phyloP scores from a whole-genome alignment of 1,140 invertebrate species.

The Ceratosolen fusciceps region DNA sequence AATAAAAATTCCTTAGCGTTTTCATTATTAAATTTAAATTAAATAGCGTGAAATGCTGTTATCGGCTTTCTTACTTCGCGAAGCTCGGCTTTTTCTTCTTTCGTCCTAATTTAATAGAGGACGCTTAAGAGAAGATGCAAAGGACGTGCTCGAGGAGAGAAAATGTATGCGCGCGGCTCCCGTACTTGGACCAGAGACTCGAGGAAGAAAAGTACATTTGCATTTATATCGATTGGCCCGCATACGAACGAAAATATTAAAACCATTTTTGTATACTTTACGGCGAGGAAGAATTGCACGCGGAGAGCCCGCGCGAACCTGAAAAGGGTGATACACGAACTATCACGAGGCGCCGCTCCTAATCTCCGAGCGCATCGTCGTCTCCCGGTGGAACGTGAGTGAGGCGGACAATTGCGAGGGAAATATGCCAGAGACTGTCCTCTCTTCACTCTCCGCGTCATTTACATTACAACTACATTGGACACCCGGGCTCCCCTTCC shows the following conservation, averaged over 20 bases:
- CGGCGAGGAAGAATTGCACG: background rate
- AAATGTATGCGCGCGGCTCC: background rate
- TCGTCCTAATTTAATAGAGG: background rate
- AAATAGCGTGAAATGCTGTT: background rate
- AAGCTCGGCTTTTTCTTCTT: background rate
- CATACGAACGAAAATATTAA: slow-evolving; percentile 58
- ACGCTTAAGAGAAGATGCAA: background rate
- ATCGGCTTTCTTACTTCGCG: background rate
- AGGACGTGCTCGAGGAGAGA: background rate
- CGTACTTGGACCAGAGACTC: slow-evolving; percentile 27
- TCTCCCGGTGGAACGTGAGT: background rate
- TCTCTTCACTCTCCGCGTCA: background rate
- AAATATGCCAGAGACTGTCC: background rate
- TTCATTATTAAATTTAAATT: background rate
- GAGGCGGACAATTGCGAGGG: background rate
- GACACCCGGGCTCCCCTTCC: background rate
- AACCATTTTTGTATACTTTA: slow-evolving; percentile 53
- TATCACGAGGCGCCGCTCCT: background rate
- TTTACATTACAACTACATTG: background rate
- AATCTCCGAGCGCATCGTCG: background rate
- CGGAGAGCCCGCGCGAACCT: background rate
- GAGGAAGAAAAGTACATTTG: too few species aligned
- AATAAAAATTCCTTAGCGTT: background rate
- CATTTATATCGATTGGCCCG: slow-evolving; percentile 60
- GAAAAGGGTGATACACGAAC: background rate